Percentiles rank a stretch among this genome's conserved stretches.
phyloP scores from a whole-genome alignment of 2,797 vertebrate genomes.

The Atherinosoma microstoma region DNA sequence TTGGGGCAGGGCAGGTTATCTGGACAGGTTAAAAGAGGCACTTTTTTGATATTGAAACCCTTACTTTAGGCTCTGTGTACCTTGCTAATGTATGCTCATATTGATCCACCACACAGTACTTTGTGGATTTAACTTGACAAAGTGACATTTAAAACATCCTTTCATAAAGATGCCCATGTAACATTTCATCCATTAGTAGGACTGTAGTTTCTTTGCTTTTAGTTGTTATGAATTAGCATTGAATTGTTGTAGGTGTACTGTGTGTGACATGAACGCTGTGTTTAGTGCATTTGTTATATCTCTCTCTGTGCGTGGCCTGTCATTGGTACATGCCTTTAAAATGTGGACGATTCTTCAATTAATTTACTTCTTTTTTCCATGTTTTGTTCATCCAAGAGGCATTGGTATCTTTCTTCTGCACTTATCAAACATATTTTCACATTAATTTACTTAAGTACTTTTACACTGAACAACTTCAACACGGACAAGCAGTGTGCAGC shows the following conservation, averaged over 20 bases:
- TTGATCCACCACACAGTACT: neutral
- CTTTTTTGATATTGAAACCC: too few relatives aligned
- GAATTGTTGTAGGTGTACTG: neutral
- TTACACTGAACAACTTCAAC: conserved; percentile 19
- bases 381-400: conserved; percentile 1
- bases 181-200: conserved; percentile 9
- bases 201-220: conserved; percentile 3
- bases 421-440: conserved; percentile 7
- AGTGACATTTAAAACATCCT: conserved; percentile 2
- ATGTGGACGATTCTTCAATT: neutral
- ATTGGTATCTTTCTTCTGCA: neutral
- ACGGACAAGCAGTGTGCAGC: conserved; percentile 13
- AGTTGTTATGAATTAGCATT: conserved; percentile 3
- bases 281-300: neutral
- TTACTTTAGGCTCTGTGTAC: neutral
- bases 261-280: neutral
- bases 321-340: conserved; percentile 6
- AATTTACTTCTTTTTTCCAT: conserved; percentile 4
- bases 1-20: neutral
- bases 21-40: neutral
- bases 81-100: neutral
- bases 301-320: neutral
- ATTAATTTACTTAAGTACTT: conserved; percentile 28
- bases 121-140: neutral
- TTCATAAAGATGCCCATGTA: conserved; percentile 12